These are phyloP conservation scores for Periophthalmus magnuspinnatus DNA, from an alignment of 2,797 vertebrate species.

Conservation along the genomic window DNA sequence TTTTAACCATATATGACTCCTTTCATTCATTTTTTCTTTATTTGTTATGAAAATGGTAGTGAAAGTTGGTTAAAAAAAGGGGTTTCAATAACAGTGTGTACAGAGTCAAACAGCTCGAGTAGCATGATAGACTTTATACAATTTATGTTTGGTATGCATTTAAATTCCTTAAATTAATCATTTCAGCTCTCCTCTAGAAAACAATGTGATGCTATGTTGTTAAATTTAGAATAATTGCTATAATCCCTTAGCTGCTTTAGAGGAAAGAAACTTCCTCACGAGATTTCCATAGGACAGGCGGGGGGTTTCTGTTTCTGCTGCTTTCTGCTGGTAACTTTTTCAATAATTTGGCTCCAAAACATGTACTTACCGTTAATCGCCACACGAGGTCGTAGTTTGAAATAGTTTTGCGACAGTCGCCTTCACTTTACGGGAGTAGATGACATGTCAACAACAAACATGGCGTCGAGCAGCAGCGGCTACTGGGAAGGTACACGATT, in stretches of 20 bases:
- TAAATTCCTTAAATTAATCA: no score
- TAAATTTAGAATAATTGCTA: not conserved
- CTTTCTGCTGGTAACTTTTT: not conserved
- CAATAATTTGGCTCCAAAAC: not conserved
- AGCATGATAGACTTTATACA: not conserved
- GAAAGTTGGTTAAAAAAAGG: not conserved
- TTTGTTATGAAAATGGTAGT: not conserved
- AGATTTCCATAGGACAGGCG: not conserved
- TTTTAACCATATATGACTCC: slow-evolving; percentile 37
- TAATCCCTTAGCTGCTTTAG: not conserved
- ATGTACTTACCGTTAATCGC: not conserved
- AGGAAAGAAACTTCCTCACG: not conserved
- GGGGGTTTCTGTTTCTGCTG: not conserved
- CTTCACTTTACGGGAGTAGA: slow-evolving; percentile 67
- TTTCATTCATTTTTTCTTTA: slow-evolving; percentile 25
- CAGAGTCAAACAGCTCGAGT: not conserved
- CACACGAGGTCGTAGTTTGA: slow-evolving; percentile 18
- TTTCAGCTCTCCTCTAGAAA: no score
- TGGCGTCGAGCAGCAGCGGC: slow-evolving; percentile 83
- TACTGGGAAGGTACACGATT: slow-evolving; percentile 87
- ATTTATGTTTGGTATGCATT: no score
- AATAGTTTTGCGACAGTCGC: slow-evolving; percentile 40
- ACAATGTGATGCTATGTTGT: not conserved
- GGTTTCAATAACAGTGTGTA: no score
- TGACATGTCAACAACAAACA: slow-evolving; percentile 83